Evolutionary conservation across 2,113 vertebrate species (phyloP).

Genomic region (Vidua macroura): DNA sequence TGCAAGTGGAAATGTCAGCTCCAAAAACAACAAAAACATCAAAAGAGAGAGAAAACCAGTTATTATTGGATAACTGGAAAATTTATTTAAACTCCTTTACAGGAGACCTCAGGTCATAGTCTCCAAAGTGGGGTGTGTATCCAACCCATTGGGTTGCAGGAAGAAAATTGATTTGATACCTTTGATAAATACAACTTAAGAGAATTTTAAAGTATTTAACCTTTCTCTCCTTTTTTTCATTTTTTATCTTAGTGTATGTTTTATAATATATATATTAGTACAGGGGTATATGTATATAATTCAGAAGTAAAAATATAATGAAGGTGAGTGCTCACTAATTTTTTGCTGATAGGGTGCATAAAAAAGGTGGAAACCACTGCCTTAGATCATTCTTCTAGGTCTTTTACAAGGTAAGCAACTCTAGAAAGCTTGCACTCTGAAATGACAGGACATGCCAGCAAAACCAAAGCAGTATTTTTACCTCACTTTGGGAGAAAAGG

Average conservation of each 20-base stretch:
- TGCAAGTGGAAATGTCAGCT: neutral
- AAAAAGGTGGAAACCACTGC: neutral
- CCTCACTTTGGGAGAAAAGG: neutral
- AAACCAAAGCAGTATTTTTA: neutral
- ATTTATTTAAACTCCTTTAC: neutral
- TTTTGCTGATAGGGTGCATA: neutral
- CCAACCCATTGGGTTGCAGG: neutral
- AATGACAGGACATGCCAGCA: neutral
- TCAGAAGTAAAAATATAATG: neutral
- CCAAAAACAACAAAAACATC: neutral
- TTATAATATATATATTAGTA: neutral
- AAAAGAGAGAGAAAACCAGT: neutral
- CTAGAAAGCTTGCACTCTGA: neutral
- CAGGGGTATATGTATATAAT: neutral
- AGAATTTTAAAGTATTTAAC: neutral
- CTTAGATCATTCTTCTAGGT: neutral
- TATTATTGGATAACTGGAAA: neutral
- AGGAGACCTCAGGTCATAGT: neutral
- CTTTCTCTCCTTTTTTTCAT: neutral
- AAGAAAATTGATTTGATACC: neutral
- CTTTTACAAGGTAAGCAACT: neutral
- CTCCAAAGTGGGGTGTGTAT: neutral
- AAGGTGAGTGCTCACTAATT: neutral
- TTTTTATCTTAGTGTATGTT: neutral
- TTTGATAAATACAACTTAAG: neutral